Conservation (phyloP, 2,888 invertebrate species). For the Acanthoscelides obtectus region DNA sequence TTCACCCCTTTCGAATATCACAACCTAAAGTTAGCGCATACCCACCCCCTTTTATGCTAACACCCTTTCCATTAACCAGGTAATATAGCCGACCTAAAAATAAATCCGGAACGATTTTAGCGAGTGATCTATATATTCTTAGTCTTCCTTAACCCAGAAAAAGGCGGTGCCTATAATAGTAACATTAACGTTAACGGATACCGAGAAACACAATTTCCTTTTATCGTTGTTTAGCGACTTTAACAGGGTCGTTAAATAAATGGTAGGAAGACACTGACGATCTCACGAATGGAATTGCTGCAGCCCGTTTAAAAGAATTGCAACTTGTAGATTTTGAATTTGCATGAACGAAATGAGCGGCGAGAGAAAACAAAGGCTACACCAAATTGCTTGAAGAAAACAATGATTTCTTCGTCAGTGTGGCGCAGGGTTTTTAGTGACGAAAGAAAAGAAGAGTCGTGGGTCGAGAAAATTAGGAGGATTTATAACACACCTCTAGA, state of each 20-base stretch:
- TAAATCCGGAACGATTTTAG: neutral
- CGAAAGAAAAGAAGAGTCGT: too few species aligned
- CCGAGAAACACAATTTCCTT: constrained; percentile 14
- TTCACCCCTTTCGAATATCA: neutral
- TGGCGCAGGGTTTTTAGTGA: too few species aligned
- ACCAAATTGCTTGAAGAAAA: too few species aligned
- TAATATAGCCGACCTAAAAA: neutral
- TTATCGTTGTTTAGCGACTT: constrained; percentile 14
- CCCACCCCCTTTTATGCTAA: neutral
- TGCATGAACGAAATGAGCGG: neutral
- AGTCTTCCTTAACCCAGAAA: constrained; percentile 11
- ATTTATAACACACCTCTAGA: too few species aligned
- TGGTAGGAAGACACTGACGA: constrained; percentile 3
- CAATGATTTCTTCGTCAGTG: too few species aligned
- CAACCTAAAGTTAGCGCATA: neutral
- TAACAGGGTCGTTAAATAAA: constrained; percentile 16
- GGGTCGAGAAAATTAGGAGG: too few species aligned
- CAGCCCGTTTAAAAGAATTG: neutral
- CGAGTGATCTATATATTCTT: neutral
- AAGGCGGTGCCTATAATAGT: constrained; percentile 5
- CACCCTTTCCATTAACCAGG: neutral
- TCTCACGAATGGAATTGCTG: neutral
- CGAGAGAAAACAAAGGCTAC: too few species aligned
- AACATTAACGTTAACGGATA: constrained; percentile 14
- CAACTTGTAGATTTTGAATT: neutral